Base-by-base conservation (phyloP, 1,140 invertebrate species). In the Anoplolepis gracilipes region DNA sequence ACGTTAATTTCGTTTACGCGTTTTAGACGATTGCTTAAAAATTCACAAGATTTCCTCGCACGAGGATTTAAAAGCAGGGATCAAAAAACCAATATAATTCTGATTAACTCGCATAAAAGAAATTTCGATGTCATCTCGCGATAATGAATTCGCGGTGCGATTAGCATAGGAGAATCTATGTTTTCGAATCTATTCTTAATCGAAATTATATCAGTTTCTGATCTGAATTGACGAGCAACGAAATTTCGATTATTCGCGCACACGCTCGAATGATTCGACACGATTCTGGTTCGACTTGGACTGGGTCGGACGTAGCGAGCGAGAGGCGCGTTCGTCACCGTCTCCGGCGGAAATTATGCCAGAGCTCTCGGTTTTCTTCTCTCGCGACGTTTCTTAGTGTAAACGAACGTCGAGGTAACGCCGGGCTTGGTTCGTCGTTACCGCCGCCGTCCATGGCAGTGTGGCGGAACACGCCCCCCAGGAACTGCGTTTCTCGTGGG, bases 281-380 rank as follows among this genome's bases (percentile, higher is more conserved):
- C 30, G 33, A 49, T 79, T 42, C 78, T 42, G n/a, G 25, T 16
- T 13, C 42, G 46, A 42, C 22, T 25, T 19, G 33, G 46, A 42
- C 22, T 25, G 25, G 33, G 16, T 59, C 55, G n/a, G 22, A 28
- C 36, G 67, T 6, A 5, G 11, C 79, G 36, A 73, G 42, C 42
- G 13, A 57, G 69, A 59, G 67, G 25, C 85, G 86, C 69, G 59
- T 76, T 67, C 88, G 85, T 85, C 85, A 75, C 73, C 78, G 88
- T 90, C 88, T 90, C 81, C 86, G 84, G 69, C 88, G 88, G 89
- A 90, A 90, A 90, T 90, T 88, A 90, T 85, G 88, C 89, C 86
- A 81, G 78, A 25, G 89, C 86, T 90, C 86, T 89, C 75, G 84
- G 89, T 90, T 90, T 49, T 90, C 89, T 91, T 81, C 78, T 81